phyloP scores from a whole-genome alignment of 2,113 vertebrate species.

The Poicephalus meyeri region DNA sequence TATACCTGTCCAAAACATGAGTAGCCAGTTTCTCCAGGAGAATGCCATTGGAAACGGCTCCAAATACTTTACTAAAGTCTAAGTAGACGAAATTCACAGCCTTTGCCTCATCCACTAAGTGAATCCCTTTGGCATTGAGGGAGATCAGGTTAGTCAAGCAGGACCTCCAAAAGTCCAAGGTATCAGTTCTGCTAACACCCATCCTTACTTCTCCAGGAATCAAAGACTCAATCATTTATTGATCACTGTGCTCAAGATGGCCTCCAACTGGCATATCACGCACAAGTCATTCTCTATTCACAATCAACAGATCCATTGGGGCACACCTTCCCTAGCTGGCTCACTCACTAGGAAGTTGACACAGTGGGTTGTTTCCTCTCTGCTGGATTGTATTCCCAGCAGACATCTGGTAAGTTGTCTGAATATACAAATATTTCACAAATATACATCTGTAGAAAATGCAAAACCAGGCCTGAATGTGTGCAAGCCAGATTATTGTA shows the following conservation, averaged over 20 bases:
- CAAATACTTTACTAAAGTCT: not conserved
- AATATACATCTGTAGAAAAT: not conserved
- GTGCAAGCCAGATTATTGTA: not conserved
- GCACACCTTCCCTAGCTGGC: not conserved
- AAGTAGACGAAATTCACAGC: not conserved
- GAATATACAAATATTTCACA: not conserved
- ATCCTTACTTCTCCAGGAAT: not conserved
- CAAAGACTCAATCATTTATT: not conserved
- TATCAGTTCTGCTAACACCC: not conserved
- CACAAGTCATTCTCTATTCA: not conserved
- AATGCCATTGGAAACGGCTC: not conserved
- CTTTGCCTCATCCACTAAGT: not conserved
- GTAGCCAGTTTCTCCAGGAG: not conserved
- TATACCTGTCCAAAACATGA: not conserved
- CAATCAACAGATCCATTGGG: fast-evolving
- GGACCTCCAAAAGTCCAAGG: not conserved
- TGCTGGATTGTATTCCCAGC: not conserved
- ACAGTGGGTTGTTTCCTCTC: not conserved
- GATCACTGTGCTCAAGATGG: not conserved
- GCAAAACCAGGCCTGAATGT: not conserved
- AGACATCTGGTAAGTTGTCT: not conserved
- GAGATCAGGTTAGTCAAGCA: not conserved
- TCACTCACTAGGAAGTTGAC: not conserved
- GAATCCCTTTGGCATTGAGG: not conserved
- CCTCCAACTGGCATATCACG: too few species aligned